Base-by-base conservation (phyloP, 2,113 vertebrate species). In the Podarcis muralis region DNA sequence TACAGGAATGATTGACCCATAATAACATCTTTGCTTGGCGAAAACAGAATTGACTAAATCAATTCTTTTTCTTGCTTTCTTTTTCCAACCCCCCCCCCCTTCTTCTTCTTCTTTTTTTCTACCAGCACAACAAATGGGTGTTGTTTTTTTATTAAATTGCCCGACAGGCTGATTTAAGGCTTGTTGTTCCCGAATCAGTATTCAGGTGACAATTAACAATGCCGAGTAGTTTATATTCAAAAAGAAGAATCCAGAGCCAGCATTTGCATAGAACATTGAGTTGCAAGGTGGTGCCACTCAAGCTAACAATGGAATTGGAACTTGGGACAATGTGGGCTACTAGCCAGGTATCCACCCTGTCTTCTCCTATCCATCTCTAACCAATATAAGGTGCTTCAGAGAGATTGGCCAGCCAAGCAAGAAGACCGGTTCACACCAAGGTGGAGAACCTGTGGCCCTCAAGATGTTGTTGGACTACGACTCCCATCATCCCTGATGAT, bases 1-100 rank as follows among this genome's bases (percentile, higher is more conserved):
- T 95, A 93, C 94, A 89, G 92, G 95, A 96, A 92, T 96, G 95
- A 96, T 88, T 96, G 96, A 96, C 94, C 94, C 83, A 68, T 94
- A 96, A 94, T 95, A 95, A 92, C 92, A 92, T 93, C 92, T 96
- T 93, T 93, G 48, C 94, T 95, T 91, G 87, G 91, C 84, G 95
- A 92, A 96, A 95, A 87, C 90, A 88, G 90, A 93, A 94, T 93
- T 95, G 91, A 89, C 94, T 90, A 94, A 96, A 94, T 95, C 69
- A 93, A 87, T 62, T 62, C 59, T 18, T 20, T 62, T 23, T 92
- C 83, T 71, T 71, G 9, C 8, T 71, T 71, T 27, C 68, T 71
- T 27, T 27, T 69, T 69, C 27, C 66, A 8, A 27, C 27, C 27
- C 27, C 27, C 66, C 66, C n/a, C n/a, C n/a, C n/a, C n/a, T n/a